Percentiles rank a stretch among this genome's conserved stretches.
Evolutionary conservation across 2,888 invertebrate genomes (phyloP).

Genomic region (Trissoscelio sp.): DNA sequence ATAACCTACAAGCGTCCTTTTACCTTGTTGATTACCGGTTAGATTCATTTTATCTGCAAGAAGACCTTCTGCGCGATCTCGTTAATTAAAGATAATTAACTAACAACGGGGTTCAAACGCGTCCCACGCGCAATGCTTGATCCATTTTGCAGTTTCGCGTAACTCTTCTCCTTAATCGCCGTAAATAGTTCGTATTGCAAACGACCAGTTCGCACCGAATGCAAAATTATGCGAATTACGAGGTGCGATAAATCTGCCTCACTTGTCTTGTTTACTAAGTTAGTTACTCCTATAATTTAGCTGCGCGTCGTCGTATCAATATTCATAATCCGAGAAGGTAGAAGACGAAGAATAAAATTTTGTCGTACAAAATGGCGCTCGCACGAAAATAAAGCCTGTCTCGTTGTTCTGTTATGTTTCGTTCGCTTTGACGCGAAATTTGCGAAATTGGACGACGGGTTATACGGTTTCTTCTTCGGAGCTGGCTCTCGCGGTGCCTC

Average conservation of each 20-base stretch:
- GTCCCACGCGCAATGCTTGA: slow-evolving; percentile 71
- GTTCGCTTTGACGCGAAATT: slow-evolving; percentile 14
- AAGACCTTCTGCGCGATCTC: slow-evolving; percentile 68
- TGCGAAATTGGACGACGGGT: slow-evolving; percentile 20
- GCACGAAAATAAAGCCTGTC: neutral
- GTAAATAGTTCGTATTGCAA: slow-evolving; percentile 62
- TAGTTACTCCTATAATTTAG: slow-evolving; percentile 36
- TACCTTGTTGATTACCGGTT: slow-evolving; percentile 45
- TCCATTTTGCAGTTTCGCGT: slow-evolving; percentile 66
- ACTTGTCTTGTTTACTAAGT: slow-evolving; percentile 50
- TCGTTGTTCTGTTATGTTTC: slow-evolving; percentile 1
- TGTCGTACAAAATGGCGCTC: slow-evolving; percentile 4
- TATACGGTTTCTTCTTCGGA: slow-evolving; percentile 38
- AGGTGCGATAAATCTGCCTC: slow-evolving; percentile 46
- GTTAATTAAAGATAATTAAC: slow-evolving; percentile 75
- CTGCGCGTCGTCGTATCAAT: slow-evolving; percentile 41
- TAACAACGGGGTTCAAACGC: slow-evolving; percentile 75
- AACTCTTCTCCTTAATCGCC: slow-evolving; percentile 72
- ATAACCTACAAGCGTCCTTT: slow-evolving; percentile 33
- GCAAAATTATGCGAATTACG: slow-evolving; percentile 59
- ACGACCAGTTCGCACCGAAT: slow-evolving; percentile 50
- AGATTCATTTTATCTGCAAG: slow-evolving; percentile 51
- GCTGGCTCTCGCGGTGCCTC: neutral
- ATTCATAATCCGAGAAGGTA: slow-evolving; percentile 31
- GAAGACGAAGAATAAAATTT: slow-evolving; percentile 22